Evolutionary conservation across 2,113 vertebrate genomes (phyloP), one percentile per base, ranked within the genome.

Genomic region (Todiramphus saurophagus): DNA sequence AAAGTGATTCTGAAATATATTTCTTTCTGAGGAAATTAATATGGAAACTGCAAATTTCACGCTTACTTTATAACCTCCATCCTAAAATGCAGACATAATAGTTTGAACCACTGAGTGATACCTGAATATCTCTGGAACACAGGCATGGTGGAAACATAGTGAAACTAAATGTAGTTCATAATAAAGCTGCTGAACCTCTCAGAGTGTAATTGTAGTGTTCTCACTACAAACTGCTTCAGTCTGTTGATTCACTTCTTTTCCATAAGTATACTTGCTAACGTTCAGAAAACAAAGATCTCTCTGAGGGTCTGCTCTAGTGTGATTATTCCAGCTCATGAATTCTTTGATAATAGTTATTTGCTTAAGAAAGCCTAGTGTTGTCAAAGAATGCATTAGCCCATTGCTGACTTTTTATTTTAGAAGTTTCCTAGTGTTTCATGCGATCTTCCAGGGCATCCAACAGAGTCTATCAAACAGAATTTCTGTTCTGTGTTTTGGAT

Each of bases 401-500:
- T 55, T 59, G 17, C 4, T 51, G 28, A 46, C 43, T 66, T 84
- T 72, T 67, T 28, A 46, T 44, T 78, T 91, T 8, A 72, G 17
- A 75, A 58, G 31, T 75, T 67, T 88, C 3, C 5, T 43, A 37
- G 5, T 20, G 15, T 37, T 13, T 56, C 11, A 44, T 0, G 0
- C 14, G 55, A 5, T 18, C 33, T 78, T 46, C 7, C 23, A 50
- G 6, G 12, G 10, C 25, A 82, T 53, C 28, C 27, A 48, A 28
- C 17, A 68, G 15, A 39, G 31, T 60, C 25, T 62, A 11, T 43
- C 11, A 78, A 78, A 41, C 1, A 59, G 17, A 62, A 24, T 59
- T 78, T 67, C 31, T 58, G 7, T 62, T 77, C 51, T 3, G 3
- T 66, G 11, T 4, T 58, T 92, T 70, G 15, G 8, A 48, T 73